Conservation (phyloP, 2,888 invertebrate species). For the Sussaba pulchella region DNA sequence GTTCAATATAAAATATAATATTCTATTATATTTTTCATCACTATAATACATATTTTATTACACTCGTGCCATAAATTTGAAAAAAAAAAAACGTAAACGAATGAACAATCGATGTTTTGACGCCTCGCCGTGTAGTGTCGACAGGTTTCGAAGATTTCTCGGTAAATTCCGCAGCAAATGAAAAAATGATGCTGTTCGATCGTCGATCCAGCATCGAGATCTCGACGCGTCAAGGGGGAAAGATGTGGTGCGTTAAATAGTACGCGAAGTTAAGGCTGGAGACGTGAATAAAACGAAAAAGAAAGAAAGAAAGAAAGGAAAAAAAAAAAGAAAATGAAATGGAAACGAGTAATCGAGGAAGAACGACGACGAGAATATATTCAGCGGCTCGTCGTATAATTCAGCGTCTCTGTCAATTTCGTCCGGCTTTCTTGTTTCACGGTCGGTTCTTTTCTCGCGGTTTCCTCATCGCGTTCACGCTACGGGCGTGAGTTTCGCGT, state of each 20-base stretch:
- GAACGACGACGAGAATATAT: neutral
- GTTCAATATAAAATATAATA: no score
- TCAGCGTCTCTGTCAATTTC: constrained; percentile 11
- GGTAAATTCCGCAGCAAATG: neutral
- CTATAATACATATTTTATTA: neutral
- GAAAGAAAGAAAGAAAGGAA: no score
- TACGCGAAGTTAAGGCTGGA: neutral
- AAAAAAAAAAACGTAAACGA: constrained; percentile 1
- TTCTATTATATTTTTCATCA: no score
- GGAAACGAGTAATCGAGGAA: neutral
- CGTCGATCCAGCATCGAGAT: neutral
- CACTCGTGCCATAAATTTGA: neutral
- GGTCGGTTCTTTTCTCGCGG: neutral
- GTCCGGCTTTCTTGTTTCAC: neutral
- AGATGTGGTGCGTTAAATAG: neutral
- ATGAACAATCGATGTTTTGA: neutral
- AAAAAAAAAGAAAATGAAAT: constrained; percentile 5
- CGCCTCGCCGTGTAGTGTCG: neutral
- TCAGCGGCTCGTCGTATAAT: neutral
- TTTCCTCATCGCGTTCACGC: constrained; percentile 4
- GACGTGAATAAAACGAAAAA: no score
- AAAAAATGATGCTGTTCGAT: constrained; percentile 7
- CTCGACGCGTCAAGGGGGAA: constrained; percentile 18
- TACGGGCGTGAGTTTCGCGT: constrained; percentile 1
- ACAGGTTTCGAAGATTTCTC: neutral